Conservation (phyloP, 2,113 vertebrate genomes). For the Suncus etruscus region DNA sequence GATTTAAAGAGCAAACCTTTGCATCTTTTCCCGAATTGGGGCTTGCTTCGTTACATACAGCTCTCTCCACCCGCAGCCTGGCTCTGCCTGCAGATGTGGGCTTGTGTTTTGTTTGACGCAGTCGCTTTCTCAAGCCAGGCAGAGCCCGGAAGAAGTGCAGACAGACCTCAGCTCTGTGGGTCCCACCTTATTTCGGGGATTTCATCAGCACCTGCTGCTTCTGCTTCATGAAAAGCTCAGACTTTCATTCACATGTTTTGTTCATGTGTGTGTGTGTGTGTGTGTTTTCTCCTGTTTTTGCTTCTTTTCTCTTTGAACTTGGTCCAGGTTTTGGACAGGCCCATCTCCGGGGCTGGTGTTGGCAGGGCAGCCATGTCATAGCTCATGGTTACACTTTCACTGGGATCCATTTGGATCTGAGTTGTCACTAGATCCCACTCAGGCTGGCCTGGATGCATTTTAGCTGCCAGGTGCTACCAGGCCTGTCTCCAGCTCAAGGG, state of each 20-base stretch:
- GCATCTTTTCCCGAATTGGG: conserved; percentile 82
- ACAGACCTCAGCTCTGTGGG: conserved; percentile 34
- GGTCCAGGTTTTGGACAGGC: neutral
- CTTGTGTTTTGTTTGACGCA: conserved; percentile 66
- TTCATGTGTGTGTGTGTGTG: conserved; percentile 45
- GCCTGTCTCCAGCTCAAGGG: neutral
- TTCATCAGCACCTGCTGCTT: conserved; percentile 74
- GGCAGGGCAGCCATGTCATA: no score
- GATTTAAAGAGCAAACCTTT: conserved; percentile 74
- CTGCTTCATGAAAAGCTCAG: neutral
- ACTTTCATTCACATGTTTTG: conserved; percentile 69
- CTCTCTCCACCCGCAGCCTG: conserved; percentile 70
- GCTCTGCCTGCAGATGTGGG: conserved; percentile 84
- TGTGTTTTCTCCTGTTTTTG: conserved; percentile 49
- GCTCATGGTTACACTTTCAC: no score
- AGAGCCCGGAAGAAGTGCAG: conserved; percentile 48
- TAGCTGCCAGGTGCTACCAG: neutral
- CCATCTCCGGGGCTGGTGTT: neutral
- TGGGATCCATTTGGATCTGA: conserved; percentile 24
- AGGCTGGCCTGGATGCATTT: neutral
- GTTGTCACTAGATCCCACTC: conserved; percentile 51
- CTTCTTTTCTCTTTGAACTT: neutral
- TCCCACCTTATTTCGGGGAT: conserved; percentile 67
- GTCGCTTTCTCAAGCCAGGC: conserved; percentile 71
- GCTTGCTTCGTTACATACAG: conserved; percentile 66